These are phyloP conservation scores for Drosophila repletoides DNA, from an alignment of 1,140 invertebrate species.

Conservation along the genomic window DNA sequence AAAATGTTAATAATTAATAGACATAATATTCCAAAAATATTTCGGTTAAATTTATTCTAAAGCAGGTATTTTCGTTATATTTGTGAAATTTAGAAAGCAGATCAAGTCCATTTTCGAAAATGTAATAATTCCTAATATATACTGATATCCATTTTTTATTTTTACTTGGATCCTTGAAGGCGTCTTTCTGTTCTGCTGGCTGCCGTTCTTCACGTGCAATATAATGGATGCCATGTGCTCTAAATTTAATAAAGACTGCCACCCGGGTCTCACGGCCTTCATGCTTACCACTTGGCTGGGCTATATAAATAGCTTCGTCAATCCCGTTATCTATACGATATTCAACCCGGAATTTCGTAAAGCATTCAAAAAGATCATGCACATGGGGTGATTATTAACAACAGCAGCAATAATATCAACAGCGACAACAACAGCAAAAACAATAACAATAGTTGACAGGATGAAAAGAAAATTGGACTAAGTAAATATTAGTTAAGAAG, in stretches of 20 bases:
- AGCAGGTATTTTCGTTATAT: too few species aligned
- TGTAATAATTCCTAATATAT: not conserved
- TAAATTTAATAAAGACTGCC: conserved; percentile 90
- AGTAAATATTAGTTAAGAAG: not conserved
- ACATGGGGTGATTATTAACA: conserved; percentile 83
- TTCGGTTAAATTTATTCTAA: too few species aligned
- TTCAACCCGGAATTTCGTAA: conserved; percentile 99
- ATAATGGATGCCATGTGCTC: conserved; percentile 97
- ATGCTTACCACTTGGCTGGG: conserved; percentile 99
- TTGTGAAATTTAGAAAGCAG: too few species aligned
- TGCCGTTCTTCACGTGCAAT: conserved; percentile 99
- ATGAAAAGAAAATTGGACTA: not conserved
- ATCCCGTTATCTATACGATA: conserved; percentile 99
- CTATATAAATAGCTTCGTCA: conserved; percentile 99
- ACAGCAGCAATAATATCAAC: not conserved
- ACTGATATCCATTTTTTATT: not conserved
- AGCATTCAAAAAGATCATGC: conserved; percentile 98
- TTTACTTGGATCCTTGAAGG: conserved; percentile 78
- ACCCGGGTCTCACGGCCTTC: conserved; percentile 94
- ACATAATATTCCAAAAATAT: too few species aligned
- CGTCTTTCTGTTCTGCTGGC: conserved; percentile 99
- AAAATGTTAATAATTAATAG: too few species aligned
- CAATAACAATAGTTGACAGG: not conserved
- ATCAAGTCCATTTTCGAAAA: too few species aligned
- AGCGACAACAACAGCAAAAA: not conserved